A percentile compares a stretch with the other conserved stretches of the same genome.
Conservation (phyloP, 2,113 vertebrate genomes). For the Myotis lucifugus region DNA sequence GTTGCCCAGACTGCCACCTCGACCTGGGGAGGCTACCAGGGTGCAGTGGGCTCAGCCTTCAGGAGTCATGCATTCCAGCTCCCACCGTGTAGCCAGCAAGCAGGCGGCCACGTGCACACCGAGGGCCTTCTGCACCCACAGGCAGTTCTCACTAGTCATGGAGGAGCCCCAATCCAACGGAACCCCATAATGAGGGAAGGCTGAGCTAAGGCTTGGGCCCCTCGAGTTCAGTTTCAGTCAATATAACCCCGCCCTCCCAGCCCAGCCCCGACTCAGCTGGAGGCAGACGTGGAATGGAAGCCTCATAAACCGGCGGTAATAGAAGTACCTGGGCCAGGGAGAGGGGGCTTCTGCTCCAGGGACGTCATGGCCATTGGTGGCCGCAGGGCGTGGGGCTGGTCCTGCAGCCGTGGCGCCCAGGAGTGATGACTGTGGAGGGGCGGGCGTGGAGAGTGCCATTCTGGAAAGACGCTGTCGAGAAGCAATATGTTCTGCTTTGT, state of each 20-base stretch:
- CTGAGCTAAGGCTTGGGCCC: constrained; percentile 89
- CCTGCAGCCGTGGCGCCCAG: constrained; percentile 89
- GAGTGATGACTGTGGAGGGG: constrained; percentile 93
- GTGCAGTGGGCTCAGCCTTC: constrained; percentile 71
- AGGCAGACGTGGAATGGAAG: constrained; percentile 91
- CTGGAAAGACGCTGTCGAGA: constrained; percentile 90
- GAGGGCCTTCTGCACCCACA: constrained; percentile 81
- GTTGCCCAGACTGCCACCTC: constrained; percentile 90
- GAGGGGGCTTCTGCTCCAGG: constrained; percentile 90
- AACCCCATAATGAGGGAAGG: constrained; percentile 85
- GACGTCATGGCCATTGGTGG: constrained; percentile 90
- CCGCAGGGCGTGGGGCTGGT: constrained; percentile 88
- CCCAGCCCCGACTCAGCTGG: constrained; percentile 80
- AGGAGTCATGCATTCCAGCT: constrained; percentile 73
- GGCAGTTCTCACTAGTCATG: constrained; percentile 77
- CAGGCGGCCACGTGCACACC: constrained; percentile 74
- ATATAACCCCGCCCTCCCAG: constrained; percentile 78
- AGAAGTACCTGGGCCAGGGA: constrained; percentile 93
- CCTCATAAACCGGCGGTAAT: constrained; percentile 93
- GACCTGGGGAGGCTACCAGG: constrained; percentile 81
- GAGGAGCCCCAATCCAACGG: constrained; percentile 86
- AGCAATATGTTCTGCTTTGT: constrained; percentile 87
- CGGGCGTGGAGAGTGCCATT: constrained; percentile 90
- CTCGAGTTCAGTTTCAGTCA: constrained; percentile 84
- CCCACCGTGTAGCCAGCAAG: constrained; percentile 69